Percentiles rank a stretch among this genome's conserved stretches.
phyloP scores from a whole-genome alignment of 2,797 vertebrate species.

The Petrocephalus sullivani region DNA sequence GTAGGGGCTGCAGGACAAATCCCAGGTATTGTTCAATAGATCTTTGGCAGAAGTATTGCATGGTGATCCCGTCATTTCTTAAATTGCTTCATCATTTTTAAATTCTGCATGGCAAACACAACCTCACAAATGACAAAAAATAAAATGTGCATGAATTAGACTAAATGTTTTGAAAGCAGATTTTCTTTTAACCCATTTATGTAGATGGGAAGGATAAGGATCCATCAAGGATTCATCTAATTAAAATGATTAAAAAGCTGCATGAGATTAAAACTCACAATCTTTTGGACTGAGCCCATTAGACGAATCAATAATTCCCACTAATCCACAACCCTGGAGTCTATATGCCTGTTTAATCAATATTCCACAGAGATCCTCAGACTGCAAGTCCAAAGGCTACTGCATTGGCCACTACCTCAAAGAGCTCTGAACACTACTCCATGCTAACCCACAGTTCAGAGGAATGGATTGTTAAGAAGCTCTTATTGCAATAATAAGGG shows the following conservation, averaged over 20 bases:
- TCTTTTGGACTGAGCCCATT: background rate
- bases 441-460: background rate
- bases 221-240: background rate
- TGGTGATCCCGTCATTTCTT: background rate
- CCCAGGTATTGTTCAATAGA: background rate
- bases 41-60: background rate
- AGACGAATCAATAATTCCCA: background rate
- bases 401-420: background rate
- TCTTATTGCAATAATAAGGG: background rate
- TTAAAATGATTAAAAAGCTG: slow-evolving; percentile 1
- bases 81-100: background rate
- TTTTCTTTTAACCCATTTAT: background rate
- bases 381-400: background rate
- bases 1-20: background rate
- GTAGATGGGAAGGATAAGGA: background rate
- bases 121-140: background rate
- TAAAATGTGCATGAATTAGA: background rate
- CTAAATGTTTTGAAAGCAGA: background rate
- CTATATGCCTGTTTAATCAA: background rate
- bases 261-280: background rate
- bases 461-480: background rate
- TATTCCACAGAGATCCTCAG: background rate
- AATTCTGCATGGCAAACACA: background rate
- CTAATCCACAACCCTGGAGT: background rate
- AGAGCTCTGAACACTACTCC: background rate